phyloP scores from a whole-genome alignment of 2,113 vertebrate genomes.

The Callipepla californica region DNA sequence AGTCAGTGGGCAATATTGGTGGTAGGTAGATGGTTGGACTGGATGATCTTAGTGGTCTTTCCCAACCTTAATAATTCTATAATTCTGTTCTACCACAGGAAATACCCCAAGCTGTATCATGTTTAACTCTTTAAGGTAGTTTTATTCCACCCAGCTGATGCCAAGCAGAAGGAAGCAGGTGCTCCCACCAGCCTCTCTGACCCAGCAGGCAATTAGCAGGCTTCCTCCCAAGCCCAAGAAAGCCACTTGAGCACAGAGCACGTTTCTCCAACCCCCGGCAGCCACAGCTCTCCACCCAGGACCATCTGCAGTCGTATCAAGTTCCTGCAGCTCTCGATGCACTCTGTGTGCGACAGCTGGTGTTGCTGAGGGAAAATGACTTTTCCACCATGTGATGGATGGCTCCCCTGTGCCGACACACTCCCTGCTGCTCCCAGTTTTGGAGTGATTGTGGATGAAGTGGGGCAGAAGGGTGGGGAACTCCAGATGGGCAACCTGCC shows the following conservation, averaged over 20 bases:
- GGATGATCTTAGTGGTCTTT: too few relatives aligned
- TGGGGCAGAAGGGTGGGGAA: background rate
- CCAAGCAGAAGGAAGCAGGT: background rate
- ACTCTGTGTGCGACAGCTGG: conserved; percentile 6
- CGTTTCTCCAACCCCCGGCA: background rate
- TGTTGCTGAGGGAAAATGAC: background rate
- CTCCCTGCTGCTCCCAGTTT: background rate
- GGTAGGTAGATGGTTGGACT: too few relatives aligned
- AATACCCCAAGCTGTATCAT: background rate
- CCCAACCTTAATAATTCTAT: too few relatives aligned
- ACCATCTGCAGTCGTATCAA: background rate
- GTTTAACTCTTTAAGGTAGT: background rate
- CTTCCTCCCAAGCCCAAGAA: background rate
- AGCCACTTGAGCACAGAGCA: background rate
- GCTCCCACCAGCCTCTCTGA: background rate
- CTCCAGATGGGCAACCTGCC: background rate
- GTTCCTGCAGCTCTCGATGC: conserved; percentile 37
- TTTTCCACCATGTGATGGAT: conserved; percentile 38
- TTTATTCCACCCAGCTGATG: background rate
- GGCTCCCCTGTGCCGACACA: background rate
- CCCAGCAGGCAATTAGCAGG: background rate
- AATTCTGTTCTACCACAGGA: background rate
- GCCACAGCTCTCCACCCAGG: background rate
- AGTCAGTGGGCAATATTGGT: too few relatives aligned
- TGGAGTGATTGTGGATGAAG: background rate